phyloP scores from a whole-genome alignment of 2,113 vertebrate genomes.

The Pelmatolapia mariae region DNA sequence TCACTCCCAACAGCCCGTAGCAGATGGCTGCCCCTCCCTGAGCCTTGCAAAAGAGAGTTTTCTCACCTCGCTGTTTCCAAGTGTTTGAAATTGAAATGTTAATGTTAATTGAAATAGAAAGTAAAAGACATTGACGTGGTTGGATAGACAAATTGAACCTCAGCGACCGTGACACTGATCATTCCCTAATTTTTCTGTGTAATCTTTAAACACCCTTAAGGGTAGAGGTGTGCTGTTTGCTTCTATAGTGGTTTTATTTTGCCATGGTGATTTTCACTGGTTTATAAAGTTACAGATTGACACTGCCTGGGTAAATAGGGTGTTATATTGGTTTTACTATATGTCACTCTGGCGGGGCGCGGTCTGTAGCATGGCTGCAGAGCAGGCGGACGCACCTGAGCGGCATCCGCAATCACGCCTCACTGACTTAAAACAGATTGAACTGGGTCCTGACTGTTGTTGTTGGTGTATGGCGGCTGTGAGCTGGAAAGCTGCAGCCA shows the following conservation, averaged over 20 bases:
- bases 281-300: background rate
- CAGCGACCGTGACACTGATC: background rate
- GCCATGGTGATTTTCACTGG: background rate
- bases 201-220: background rate
- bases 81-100: background rate
- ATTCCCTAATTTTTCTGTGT: background rate
- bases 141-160: background rate
- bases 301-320: background rate
- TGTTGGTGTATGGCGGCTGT: background rate
- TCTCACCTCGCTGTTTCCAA: background rate
- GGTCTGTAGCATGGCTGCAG: background rate
- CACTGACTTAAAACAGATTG: background rate
- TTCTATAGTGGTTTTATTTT: background rate
- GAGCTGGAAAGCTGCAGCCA: background rate
- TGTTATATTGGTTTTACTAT: background rate
- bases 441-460: background rate
- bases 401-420: background rate
- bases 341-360: background rate
- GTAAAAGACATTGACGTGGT: background rate
- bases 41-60: background rate
- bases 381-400: background rate
- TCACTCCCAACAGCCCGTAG: background rate
- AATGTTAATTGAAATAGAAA: background rate
- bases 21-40: background rate
- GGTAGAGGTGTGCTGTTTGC: background rate